These are phyloP conservation scores for Pachyseris speciosa DNA, from an alignment of 64 coral and sea anemone genomes.

Conservation along the genomic window DNA sequence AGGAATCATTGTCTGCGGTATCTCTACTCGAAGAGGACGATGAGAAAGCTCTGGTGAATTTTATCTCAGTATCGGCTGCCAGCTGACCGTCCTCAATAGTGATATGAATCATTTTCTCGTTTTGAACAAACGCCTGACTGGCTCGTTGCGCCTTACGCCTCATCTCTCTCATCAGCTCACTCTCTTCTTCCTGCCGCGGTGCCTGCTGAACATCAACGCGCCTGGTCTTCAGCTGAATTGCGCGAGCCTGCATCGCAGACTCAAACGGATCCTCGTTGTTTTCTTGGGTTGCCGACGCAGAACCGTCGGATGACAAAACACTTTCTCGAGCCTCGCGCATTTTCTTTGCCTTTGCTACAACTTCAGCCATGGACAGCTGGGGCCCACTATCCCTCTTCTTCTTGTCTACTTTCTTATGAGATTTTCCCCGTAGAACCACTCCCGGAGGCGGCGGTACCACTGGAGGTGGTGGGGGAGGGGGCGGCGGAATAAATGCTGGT, in stretches of 20 bases:
- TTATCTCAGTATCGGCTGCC: conserved; percentile 2
- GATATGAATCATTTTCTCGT: conserved; percentile 1
- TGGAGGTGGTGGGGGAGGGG: conserved; percentile 79
- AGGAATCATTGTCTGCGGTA: background rate
- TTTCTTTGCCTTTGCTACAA: conserved; percentile 89
- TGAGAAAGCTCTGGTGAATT: conserved; percentile 27
- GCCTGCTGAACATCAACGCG: background rate
- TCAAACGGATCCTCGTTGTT: conserved; percentile 76
- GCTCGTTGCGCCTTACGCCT: conserved; percentile 77
- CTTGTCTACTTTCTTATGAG: conserved; percentile 57
- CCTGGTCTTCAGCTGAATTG: conserved; percentile 56
- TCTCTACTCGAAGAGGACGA: background rate
- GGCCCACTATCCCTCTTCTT: conserved; percentile 64
- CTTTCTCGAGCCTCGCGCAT: conserved; percentile 81
- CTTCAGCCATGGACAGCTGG: conserved; percentile 80
- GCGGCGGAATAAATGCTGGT: conserved; percentile 66
- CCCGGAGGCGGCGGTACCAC: conserved; percentile 46
- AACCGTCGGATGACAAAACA: conserved; percentile 11
- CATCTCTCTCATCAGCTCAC: conserved; percentile 80
- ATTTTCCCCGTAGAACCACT: background rate
- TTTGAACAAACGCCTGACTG: conserved; percentile 72
- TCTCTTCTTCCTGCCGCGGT: conserved; percentile 44
- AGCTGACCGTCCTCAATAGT: background rate
- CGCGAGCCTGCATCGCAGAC: conserved; percentile 51
- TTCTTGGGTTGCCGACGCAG: background rate